A percentile compares a stretch with the other conserved stretches of the same genome.
Conservation (phyloP, 2,113 vertebrate species). For the Megaleporinus macrocephalus region DNA sequence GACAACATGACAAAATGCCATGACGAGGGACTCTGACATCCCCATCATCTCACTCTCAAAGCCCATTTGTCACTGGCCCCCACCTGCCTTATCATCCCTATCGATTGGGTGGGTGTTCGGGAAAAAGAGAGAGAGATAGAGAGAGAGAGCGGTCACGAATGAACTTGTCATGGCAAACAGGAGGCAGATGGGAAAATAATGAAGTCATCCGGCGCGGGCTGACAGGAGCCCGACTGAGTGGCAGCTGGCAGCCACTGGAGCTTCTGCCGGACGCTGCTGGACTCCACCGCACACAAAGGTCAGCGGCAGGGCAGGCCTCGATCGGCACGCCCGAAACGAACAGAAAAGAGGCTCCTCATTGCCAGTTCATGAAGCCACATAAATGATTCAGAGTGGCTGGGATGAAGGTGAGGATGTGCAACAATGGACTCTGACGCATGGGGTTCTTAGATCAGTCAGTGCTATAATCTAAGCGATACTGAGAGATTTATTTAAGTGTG, state of each 20-base stretch:
- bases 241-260: constrained; percentile 46
- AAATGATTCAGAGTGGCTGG: constrained; percentile 63
- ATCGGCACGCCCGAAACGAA: constrained; percentile 72
- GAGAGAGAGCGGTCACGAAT: constrained; percentile 65
- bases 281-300: constrained; percentile 32
- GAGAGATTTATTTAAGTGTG: neutral
- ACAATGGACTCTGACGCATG: constrained; percentile 35
- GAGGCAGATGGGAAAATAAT: constrained; percentile 78
- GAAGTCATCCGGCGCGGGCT: constrained; percentile 71
- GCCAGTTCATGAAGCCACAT: constrained; percentile 73
- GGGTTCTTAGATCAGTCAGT: constrained; percentile 3
- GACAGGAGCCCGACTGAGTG: constrained; percentile 48
- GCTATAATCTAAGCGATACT: constrained; percentile 9
- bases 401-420: constrained; percentile 56
- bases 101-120: constrained; percentile 62
- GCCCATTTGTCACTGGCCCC: constrained; percentile 54
- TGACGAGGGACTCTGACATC: constrained; percentile 43
- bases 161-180: constrained; percentile 78
- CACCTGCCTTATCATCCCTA: constrained; percentile 69
- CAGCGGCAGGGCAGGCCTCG: constrained; percentile 51
- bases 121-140: neutral
- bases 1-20: constrained; percentile 43
- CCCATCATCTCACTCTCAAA: constrained; percentile 52
- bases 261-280: constrained; percentile 10
- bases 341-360: constrained; percentile 66